Conservation (phyloP, 2,113 vertebrate species). For the Nothoprocta perdicaria region DNA sequence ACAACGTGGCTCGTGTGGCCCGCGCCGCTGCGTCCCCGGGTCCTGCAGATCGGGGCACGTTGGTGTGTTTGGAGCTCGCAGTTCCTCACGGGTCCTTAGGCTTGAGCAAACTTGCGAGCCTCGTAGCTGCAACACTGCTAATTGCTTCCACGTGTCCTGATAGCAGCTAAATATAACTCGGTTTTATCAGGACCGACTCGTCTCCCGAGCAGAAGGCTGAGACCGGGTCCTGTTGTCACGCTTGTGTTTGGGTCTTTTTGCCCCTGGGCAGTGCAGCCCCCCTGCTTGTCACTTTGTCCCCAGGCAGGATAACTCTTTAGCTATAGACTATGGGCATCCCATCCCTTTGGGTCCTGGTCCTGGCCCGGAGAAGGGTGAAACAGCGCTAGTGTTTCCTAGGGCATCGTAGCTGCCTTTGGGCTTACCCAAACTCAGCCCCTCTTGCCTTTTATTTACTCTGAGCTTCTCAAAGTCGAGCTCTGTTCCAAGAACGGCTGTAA, state of each 20-base stretch:
- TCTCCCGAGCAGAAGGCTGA: no score
- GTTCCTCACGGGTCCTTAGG: slow-evolving; percentile 5
- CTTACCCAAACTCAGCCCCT: slow-evolving; percentile 6
- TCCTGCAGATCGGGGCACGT: background rate
- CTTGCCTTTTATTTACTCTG: slow-evolving; percentile 21
- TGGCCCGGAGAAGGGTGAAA: background rate
- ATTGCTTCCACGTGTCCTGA: background rate
- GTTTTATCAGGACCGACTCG: background rate
- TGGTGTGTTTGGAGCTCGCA: background rate
- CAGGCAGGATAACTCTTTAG: no score
- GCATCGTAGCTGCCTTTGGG: background rate
- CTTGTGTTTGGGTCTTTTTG: no score
- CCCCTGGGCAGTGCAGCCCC: no score
- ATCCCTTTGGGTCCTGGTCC: background rate
- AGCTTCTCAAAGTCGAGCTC: background rate
- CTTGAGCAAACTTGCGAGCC: background rate
- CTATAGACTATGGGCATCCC: background rate
- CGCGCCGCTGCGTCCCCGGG: background rate
- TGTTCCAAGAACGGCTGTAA: slow-evolving; percentile 11
- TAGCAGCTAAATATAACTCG: background rate
- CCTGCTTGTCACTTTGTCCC: background rate
- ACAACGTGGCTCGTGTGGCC: background rate
- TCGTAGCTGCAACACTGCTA: background rate
- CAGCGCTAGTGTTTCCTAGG: background rate
- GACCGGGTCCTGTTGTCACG: no score